A percentile compares a stretch with the other conserved stretches of the same genome.
Conservation (phyloP, 2,888 invertebrate species). For the Polylopha cassiicola region DNA sequence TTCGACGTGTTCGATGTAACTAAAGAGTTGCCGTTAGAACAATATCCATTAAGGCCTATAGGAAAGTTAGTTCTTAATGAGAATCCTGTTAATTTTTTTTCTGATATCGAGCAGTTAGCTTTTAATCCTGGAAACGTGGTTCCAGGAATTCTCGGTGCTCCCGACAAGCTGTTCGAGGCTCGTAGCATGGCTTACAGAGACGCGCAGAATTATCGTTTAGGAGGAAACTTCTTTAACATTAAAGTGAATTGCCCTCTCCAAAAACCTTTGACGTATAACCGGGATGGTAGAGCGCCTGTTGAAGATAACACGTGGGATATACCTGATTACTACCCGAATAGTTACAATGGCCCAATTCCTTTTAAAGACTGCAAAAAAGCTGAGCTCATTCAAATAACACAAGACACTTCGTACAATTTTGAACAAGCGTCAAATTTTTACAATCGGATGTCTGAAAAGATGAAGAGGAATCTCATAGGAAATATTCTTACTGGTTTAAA, state of each 20-base stretch:
- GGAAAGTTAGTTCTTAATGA: constrained; percentile 89
- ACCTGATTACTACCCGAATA: constrained; percentile 97
- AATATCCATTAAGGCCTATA: constrained; percentile 88
- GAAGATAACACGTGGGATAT: constrained; percentile 88
- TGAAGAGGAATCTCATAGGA: constrained; percentile 83
- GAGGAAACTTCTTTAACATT: constrained; percentile 91
- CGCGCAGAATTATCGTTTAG: constrained; percentile 89
- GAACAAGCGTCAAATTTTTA: constrained; percentile 89
- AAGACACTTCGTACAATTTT: constrained; percentile 92
- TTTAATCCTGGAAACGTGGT: constrained; percentile 91
- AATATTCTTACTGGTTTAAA: constrained; percentile 86
- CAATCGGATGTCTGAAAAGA: constrained; percentile 82
- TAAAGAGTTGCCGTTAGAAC: constrained; percentile 86
- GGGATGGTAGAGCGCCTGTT: constrained; percentile 89
- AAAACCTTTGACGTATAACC: constrained; percentile 84
- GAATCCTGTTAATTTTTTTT: constrained; percentile 92
- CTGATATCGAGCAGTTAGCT: constrained; percentile 93
- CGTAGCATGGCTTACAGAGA: constrained; percentile 91
- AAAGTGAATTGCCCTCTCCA: constrained; percentile 95
- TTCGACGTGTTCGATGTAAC: constrained; percentile 95
- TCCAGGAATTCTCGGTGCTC: constrained; percentile 92
- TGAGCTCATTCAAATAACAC: constrained; percentile 70
- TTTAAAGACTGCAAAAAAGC: constrained; percentile 76
- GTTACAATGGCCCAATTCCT: constrained; percentile 88
- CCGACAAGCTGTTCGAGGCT: constrained; percentile 92